These are phyloP conservation scores for Andrena hattorfiana DNA, from an alignment of 2,888 invertebrate genomes.

Conservation along the genomic window DNA sequence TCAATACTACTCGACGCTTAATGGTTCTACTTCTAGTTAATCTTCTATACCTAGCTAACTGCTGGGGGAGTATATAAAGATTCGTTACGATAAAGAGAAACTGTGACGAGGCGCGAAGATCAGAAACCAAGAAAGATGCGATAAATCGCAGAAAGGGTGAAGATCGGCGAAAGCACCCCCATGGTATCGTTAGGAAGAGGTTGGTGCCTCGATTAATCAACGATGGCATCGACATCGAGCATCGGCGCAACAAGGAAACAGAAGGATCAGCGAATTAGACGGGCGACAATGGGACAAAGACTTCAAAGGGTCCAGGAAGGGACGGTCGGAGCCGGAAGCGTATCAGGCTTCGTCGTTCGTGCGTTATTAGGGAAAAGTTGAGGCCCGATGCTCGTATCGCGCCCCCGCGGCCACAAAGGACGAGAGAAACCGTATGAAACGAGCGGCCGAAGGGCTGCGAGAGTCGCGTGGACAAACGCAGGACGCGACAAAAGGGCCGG, in stretches of 20 bases:
- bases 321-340: not conserved
- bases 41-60: too few species aligned
- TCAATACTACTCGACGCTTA: too few species aligned
- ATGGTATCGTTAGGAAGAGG: not conserved
- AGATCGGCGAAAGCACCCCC: too few species aligned
- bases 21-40: too few species aligned
- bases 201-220: not conserved
- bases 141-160: too few species aligned
- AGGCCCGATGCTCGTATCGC: constrained; percentile 45
- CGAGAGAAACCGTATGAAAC: constrained; percentile 50
- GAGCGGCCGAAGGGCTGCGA: constrained; percentile 40
- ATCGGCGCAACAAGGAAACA: not conserved
- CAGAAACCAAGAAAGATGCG: too few species aligned
- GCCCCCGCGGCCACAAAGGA: not conserved
- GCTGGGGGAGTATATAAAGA: too few species aligned
- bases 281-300: constrained; percentile 6
- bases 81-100: too few species aligned
- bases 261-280: not conserved
- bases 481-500: constrained; percentile 46
- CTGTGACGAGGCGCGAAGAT: too few species aligned
- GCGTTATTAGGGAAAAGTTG: constrained; percentile 28
- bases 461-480: constrained; percentile 55
- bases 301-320: not conserved
- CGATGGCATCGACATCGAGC: not conserved
- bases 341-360: not conserved